Conservation (phyloP, 2,113 vertebrate genomes). For the Actenoides lindsayi region DNA sequence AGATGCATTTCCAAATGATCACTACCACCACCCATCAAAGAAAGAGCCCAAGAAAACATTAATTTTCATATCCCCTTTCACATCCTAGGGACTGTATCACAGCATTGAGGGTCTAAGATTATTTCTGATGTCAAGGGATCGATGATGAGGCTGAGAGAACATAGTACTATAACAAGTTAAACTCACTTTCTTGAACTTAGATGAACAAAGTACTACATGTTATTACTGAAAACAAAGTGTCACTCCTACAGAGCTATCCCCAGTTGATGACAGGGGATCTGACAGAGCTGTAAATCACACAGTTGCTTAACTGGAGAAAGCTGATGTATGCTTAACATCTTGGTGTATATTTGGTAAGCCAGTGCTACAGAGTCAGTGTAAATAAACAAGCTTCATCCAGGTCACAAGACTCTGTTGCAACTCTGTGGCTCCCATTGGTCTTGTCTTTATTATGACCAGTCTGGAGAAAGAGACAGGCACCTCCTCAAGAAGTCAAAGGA, state of each 20-base stretch:
- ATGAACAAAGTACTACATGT: not conserved
- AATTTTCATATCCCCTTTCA: not conserved
- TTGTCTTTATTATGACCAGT: not conserved
- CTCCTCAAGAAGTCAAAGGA: not conserved
- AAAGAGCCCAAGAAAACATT: not conserved
- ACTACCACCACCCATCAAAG: not conserved
- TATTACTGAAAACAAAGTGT: not conserved
- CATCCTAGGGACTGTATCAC: not conserved
- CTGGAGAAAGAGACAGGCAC: not conserved
- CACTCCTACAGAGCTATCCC: not conserved
- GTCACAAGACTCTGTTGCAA: not conserved
- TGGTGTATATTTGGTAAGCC: not conserved
- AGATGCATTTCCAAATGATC: not conserved
- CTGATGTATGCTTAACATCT: accelerated
- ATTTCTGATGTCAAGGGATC: not conserved
- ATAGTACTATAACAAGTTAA: not conserved
- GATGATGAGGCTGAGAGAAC: not conserved
- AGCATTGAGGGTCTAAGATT: not conserved
- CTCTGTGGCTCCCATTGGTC: not conserved
- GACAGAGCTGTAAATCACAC: not conserved
- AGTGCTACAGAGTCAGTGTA: accelerated
- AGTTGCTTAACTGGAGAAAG: not conserved
- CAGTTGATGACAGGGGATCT: not conserved
- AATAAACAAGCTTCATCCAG: not conserved
- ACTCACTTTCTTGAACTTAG: not conserved